Evolutionary conservation across 2,797 vertebrate species (phyloP), one percentile per base, ranked within the genome.

Genomic region (Ciconia nigra): DNA sequence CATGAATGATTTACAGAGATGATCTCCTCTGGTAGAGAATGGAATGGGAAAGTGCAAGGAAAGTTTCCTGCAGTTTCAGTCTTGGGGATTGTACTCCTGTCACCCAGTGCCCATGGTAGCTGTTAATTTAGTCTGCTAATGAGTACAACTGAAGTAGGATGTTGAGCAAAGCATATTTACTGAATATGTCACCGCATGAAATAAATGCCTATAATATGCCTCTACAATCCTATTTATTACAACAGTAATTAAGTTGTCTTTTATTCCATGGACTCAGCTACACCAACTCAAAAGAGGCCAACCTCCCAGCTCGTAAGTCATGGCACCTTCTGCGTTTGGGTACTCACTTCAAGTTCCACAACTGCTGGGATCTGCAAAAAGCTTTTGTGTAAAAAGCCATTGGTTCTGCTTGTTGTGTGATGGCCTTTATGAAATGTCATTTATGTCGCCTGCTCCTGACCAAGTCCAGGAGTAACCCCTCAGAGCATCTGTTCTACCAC

Each of bases 1-100:
- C 98, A 97, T 98, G 86, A 98, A 98, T 98, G 96, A 98, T 98
- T 98, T 86, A 98, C 47, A 0, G 83, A 83, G 86, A 80, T 35
- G 85, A 62, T 96, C 66, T 97, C 94, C 83, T 91, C 44, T 16
- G 62, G 76, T 87, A 83, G 61, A 61, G 66, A 29, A n/a, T 3
- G 57, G 76, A 91, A 91, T 6, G 47, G 93, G 81, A 28, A 86
- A 89, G 81, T 33, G 42, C 15, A 10, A 17, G 61, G 55, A 13
- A 92, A 70, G 86, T 74, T 88, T 87, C 76, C 63, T 55, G 76
- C 63, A 25, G 71, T 35, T 57, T 44, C 42, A 26, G 65, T 55
- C 77, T 74, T 73, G 79, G 86, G 55, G 52, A 33, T 6, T 4
- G 58, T 11, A 25, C 72, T 41, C 46, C 21, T 21, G 28, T 12